Conservation (phyloP, 2,888 invertebrate genomes). For the Euzetes globulus region DNA sequence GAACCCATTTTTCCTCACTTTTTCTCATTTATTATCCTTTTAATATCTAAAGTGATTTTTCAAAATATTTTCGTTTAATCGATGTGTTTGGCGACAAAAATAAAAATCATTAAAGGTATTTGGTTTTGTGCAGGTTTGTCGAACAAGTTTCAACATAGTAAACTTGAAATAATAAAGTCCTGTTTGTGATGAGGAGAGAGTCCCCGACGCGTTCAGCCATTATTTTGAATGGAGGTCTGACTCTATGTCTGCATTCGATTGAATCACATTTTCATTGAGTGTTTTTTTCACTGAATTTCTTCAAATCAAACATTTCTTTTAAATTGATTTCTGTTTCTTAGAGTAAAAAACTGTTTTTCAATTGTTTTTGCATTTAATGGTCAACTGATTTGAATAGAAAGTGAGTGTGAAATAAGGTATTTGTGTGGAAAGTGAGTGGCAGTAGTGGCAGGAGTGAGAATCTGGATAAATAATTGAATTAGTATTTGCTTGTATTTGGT, state of each 20-base stretch:
- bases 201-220: background rate
- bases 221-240: background rate
- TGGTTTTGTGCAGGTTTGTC: no score
- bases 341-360: background rate
- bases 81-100: no score
- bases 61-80: no score
- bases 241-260: background rate
- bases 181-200: background rate
- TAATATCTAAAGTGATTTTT: no score
- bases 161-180: no score
- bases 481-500: no score
- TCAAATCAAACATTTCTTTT: background rate
- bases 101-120: no score
- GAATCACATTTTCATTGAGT: background rate
- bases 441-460: no score
- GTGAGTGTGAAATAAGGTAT: background rate
- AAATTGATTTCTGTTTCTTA: no score
- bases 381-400: background rate
- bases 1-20: background rate
- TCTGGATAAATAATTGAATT: no score
- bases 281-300: background rate
- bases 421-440: background rate
- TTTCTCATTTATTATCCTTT: no score
- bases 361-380: background rate
- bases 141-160: no score